Conservation (phyloP, 1,140 invertebrate species). For the Cotesia vestalis region DNA sequence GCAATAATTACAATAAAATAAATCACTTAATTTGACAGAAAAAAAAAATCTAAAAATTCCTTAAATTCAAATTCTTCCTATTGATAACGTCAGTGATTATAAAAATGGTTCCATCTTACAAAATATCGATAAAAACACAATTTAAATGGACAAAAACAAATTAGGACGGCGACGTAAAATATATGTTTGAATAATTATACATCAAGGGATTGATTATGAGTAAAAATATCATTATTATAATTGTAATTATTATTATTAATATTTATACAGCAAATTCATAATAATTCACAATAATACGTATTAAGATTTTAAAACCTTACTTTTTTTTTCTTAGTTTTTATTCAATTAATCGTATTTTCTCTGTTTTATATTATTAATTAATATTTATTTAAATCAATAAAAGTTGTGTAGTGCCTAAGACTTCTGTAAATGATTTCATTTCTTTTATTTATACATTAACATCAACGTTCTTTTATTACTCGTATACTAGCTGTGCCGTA, state of each 20-base stretch:
- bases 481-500: conserved; percentile 68
- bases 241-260: background rate
- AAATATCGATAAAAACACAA: background rate
- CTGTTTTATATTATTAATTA: conserved; percentile 45
- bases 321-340: conserved; percentile 46
- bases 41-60: too few relatives aligned
- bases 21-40: too few relatives aligned
- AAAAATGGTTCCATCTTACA: too few relatives aligned
- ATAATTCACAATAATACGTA: conserved; percentile 47
- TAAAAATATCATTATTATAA: conserved; percentile 1
- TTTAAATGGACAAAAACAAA: background rate
- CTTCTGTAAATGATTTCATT: conserved; percentile 46
- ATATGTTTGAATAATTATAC: conserved; percentile 17
- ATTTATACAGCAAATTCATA: conserved; percentile 47
- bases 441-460: conserved; percentile 37
- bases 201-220: background rate
- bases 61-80: too few relatives aligned
- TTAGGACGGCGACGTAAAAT: conserved; percentile 31
- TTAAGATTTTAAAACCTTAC: conserved; percentile 39
- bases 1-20: too few relatives aligned
- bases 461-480: conserved; percentile 50
- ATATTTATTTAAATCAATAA: conserved; percentile 52
- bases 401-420: conserved; percentile 61
- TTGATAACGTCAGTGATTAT: too few relatives aligned
- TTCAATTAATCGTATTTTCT: conserved; percentile 42